Conservation (phyloP, 2,888 invertebrate species). For the Euproctis similis region DNA sequence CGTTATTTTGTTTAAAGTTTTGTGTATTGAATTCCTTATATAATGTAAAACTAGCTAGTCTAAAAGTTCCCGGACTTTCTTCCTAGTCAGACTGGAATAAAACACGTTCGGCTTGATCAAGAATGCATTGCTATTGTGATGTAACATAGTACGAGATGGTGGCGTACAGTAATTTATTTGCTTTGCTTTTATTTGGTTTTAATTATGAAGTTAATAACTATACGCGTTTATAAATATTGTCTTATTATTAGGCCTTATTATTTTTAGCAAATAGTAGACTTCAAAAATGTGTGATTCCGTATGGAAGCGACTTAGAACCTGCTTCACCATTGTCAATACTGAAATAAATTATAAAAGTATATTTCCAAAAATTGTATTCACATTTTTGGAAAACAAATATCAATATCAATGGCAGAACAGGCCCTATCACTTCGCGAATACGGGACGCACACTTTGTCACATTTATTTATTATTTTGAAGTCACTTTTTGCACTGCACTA, state of each 20-base stretch:
- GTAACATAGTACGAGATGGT: constrained; percentile 26
- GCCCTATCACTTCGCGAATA: constrained; percentile 33
- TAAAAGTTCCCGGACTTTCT: constrained; percentile 37
- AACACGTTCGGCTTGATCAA: constrained; percentile 24
- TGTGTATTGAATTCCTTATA: too few relatives aligned
- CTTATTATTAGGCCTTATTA: background rate
- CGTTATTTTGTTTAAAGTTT: too few relatives aligned
- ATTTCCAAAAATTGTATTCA: constrained; percentile 3
- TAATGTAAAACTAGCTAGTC: constrained; percentile 17
- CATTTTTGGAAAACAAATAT: constrained; percentile 5
- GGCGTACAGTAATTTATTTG: constrained; percentile 6
- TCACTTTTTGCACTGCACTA: constrained; percentile 50
- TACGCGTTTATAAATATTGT: background rate
- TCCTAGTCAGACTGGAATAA: constrained; percentile 39
- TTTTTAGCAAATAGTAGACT: constrained; percentile 41
- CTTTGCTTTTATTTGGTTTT: constrained; percentile 1
- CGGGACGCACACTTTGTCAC: constrained; percentile 45
- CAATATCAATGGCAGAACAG: constrained; percentile 26
- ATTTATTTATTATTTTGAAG: constrained; percentile 70
- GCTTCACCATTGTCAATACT: constrained; percentile 21
- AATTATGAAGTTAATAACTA: constrained; percentile 1
- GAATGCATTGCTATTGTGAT: constrained; percentile 42
- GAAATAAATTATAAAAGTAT: constrained; percentile 12
- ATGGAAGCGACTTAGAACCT: constrained; percentile 17
- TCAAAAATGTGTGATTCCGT: constrained; percentile 62